Percentiles rank a stretch among this genome's conserved stretches.
Conservation (phyloP, 2,888 invertebrate genomes). For the Drosophila atripex region DNA sequence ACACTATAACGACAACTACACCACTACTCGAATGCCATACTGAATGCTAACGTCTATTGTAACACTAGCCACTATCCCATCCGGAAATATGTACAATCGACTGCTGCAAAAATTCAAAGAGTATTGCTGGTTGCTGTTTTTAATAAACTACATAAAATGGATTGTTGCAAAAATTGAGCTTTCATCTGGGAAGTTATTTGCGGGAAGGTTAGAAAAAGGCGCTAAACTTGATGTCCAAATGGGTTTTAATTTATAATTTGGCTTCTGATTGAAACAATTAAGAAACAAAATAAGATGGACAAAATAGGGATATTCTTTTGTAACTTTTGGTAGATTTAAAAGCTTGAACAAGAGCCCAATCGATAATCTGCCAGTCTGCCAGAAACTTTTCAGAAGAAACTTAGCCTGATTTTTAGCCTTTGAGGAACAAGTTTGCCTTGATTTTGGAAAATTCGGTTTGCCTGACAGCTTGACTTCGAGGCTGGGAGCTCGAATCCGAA, state of each 20-base stretch:
- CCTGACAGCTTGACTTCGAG: neutral
- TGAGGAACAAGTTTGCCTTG: neutral
- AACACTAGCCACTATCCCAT: neutral
- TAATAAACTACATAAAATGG: neutral
- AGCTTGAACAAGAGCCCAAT: too few species aligned
- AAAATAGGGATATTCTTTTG: too few species aligned
- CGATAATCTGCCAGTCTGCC: too few species aligned
- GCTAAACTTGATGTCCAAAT: too few species aligned
- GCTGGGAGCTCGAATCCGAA: neutral
- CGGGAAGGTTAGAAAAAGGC: neutral
- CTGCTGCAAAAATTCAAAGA: neutral
- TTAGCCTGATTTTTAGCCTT: neutral
- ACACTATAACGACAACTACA: neutral
- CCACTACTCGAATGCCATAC: neutral
- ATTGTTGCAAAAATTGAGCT: neutral
- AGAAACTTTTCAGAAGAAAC: neutral
- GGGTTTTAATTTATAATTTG: too few species aligned
- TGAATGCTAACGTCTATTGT: neutral
- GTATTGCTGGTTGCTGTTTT: neutral
- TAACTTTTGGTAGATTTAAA: too few species aligned
- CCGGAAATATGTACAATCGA: constrained; percentile 29
- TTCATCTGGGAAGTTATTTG: neutral
- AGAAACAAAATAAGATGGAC: too few species aligned
- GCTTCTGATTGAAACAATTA: too few species aligned
- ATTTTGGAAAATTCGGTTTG: neutral